Percentiles rank a stretch among this genome's conserved stretches.
These are phyloP conservation scores for Palythoa grandiflora DNA, from an alignment of 92 coral and sea anemone genomes.

Conservation along the genomic window DNA sequence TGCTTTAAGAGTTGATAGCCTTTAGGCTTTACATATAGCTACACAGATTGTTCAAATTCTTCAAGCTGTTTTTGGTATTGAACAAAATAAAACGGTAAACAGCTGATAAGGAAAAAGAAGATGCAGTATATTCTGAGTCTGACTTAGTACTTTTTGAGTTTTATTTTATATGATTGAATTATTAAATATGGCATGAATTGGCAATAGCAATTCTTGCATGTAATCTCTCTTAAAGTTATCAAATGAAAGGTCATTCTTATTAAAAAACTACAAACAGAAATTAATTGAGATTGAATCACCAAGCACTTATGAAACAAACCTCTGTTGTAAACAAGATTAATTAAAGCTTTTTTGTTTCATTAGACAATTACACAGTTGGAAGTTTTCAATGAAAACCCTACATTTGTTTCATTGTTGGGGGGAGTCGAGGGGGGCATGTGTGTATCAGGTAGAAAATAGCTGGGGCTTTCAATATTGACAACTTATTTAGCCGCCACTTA, in stretches of 20 bases:
- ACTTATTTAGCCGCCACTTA: too few relatives aligned
- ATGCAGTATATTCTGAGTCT: constrained; percentile 13
- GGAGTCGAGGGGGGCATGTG: too few relatives aligned
- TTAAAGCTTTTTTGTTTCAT: neutral
- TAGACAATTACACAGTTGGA: neutral
- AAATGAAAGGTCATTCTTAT: constrained; percentile 14
- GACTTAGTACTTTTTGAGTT: neutral
- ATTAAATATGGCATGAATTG: constrained; percentile 9
- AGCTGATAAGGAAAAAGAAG: constrained; percentile 14
- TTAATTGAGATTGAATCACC: neutral
- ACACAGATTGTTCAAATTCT: constrained; percentile 6
- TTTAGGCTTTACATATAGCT: neutral
- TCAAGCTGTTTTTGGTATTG: neutral
- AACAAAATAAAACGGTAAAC: constrained; percentile 13
- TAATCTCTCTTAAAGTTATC: neutral
- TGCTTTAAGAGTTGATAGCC: constrained; percentile 7
- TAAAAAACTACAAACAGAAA: constrained; percentile 5
- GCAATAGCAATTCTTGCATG: constrained; percentile 15
- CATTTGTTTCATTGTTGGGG: too few relatives aligned
- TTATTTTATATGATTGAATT: neutral
- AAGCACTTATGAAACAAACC: neutral
- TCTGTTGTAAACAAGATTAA: constrained; percentile 3
- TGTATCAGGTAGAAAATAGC: too few relatives aligned
- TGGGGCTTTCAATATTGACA: too few relatives aligned
- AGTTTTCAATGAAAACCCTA: neutral